phyloP scores from a whole-genome alignment of 1,140 invertebrate species.

The Heliothis subflexa region DNA sequence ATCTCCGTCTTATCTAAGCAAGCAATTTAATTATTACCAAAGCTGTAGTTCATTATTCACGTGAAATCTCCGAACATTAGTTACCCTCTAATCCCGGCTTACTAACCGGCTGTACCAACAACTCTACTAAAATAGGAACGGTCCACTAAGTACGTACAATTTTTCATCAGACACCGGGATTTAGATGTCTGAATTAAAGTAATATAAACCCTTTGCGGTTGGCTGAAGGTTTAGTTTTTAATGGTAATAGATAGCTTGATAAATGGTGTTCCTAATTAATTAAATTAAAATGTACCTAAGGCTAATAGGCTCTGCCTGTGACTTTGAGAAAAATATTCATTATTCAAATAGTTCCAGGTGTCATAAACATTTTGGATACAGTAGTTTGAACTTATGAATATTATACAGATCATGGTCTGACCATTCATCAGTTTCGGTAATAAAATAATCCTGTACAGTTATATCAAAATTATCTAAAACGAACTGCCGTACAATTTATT shows the following conservation, averaged over 20 bases:
- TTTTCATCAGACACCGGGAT: slow-evolving; percentile 5
- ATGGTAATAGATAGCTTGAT: background rate
- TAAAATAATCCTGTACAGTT: too few species aligned
- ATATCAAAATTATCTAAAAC: too few species aligned
- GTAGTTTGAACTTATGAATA: too few species aligned
- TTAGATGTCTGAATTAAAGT: background rate
- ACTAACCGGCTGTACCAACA: slow-evolving; percentile 3
- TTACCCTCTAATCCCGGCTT: slow-evolving; percentile 29
- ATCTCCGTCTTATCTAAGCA: slow-evolving; percentile 21
- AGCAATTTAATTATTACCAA: slow-evolving; percentile 34
- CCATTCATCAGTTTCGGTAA: too few species aligned
- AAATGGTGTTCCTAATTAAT: too few species aligned
- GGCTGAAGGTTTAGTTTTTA: slow-evolving; percentile 4
- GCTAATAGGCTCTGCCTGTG: too few species aligned
- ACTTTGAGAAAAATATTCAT: too few species aligned
- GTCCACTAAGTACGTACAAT: slow-evolving; percentile 27
- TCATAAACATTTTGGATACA: too few species aligned
- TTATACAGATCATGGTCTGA: too few species aligned
- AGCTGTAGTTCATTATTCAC: slow-evolving; percentile 33
- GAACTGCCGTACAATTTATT: too few species aligned
- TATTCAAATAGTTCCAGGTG: too few species aligned
- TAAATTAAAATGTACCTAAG: too few species aligned
- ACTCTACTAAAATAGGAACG: slow-evolving; percentile 12
- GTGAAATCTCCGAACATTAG: slow-evolving; percentile 25
- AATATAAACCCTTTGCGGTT: background rate